Conservation (phyloP, 53 echinoderm and acorn worm species). For the Pentamera pediparva region DNA sequence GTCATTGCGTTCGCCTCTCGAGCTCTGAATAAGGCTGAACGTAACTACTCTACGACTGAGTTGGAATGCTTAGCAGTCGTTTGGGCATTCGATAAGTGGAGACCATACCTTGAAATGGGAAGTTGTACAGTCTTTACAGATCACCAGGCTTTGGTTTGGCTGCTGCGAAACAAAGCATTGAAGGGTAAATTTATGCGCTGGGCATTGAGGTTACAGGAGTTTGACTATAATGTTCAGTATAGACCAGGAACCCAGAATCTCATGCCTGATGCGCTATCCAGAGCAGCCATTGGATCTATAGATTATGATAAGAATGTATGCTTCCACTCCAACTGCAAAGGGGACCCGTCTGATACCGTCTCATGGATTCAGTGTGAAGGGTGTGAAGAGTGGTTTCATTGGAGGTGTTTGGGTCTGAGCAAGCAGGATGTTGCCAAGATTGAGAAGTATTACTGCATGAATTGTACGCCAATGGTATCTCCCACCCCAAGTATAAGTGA, state of each 20-base stretch:
- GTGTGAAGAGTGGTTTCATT: conserved; percentile 17
- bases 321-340: conserved; percentile 16
- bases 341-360: not conserved
- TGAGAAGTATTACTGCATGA: not conserved
- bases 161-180: not conserved
- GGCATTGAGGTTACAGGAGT: not conserved
- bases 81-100: conserved; percentile 45
- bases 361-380: conserved; percentile 8
- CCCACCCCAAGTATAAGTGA: not conserved
- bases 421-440: not conserved
- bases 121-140: not conserved
- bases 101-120: not conserved
- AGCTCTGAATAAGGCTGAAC: conserved; percentile 31
- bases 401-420: not conserved
- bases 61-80: conserved; percentile 47
- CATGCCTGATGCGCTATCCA: conserved; percentile 10
- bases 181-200: not conserved
- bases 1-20: conserved; percentile 49
- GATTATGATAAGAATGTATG: conserved; percentile 15
- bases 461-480: not conserved
- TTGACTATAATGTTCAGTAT: not conserved
- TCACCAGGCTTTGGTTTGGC: conserved; percentile 32
- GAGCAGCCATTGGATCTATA: not conserved
- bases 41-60: conserved; percentile 50
- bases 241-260: conserved; percentile 14